phyloP scores from a whole-genome alignment of 2,113 vertebrate genomes.

The Oplegnathus fasciatus region DNA sequence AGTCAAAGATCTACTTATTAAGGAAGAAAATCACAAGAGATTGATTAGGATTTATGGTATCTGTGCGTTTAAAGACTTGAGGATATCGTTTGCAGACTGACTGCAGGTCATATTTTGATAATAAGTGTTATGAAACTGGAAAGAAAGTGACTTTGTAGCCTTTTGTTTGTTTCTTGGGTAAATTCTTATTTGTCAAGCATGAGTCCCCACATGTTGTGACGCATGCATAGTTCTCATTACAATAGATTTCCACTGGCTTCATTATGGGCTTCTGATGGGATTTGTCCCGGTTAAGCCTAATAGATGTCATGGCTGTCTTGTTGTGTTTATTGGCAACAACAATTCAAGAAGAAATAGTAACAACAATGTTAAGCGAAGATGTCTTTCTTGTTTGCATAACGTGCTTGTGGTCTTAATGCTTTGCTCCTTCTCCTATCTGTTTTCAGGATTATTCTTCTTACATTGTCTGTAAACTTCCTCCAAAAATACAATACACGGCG shows the following conservation, averaged over 20 bases:
- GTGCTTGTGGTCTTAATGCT: background rate
- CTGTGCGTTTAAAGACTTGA: conserved; percentile 17
- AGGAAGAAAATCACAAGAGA: background rate
- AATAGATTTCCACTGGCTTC: conserved; percentile 13
- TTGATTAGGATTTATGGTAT: conserved; percentile 24
- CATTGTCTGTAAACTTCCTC: background rate
- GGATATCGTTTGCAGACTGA: background rate
- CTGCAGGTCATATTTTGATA: conserved; percentile 15
- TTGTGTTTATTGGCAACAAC: conserved; percentile 1
- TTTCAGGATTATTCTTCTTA: background rate
- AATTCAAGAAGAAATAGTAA: conserved; percentile 8
- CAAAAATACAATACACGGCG: background rate
- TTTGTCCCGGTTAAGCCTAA: conserved; percentile 40
- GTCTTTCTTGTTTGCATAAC: background rate
- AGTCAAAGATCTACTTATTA: background rate
- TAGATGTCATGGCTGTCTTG: conserved; percentile 28
- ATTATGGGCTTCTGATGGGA: conserved; percentile 12
- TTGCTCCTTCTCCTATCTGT: background rate
- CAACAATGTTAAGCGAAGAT: background rate
- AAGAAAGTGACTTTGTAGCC: background rate
- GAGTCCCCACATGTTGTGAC: conserved; percentile 19
- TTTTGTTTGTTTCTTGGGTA: background rate
- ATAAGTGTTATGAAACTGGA: background rate
- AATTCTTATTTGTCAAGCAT: conserved; percentile 24
- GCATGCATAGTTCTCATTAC: conserved; percentile 12